Evolutionary conservation across 2,113 vertebrate genomes (phyloP), one percentile per base, ranked within the genome.

Genomic region (Phaetusa simplex): DNA sequence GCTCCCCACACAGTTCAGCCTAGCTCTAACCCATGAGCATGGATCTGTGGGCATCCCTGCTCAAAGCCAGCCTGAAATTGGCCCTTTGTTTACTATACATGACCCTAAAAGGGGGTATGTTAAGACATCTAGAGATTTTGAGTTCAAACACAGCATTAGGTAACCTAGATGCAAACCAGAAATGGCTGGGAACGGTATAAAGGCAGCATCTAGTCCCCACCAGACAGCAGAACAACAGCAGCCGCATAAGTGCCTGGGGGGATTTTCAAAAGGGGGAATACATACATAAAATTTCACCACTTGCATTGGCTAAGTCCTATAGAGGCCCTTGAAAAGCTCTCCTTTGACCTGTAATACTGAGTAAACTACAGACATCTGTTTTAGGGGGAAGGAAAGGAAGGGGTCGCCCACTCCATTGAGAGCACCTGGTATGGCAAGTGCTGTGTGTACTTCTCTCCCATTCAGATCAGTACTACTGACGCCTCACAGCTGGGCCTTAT

Each of bases 401-500:
- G 8, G 42, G 15, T 4, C 2, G 0, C 55, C 12, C 29, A 13
- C 47, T 12, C 59, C 20, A 9, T 0, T 29, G 21, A 53, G 21
- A 55, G 66, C 29, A 32, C 29, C 42, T 71, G 49, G 12, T 16
- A 11, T 26, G 14, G 20, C 47, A 40, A 71, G 70, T 21, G 42
- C 50, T 8, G 3, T 7, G 24, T 22, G 43, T 29, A 3, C 19
- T 58, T 58, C 59, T 69, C 72, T 56, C 58, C 56, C 3, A 0
- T 43, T 69, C 49, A 49, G 26, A 34, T 34, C 55, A 7, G 64
- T 11, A 8, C 24, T 15, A n/a, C 0, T 1, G 29, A 38, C 0
- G 2, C 29, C 38, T 74, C 61, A 58, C n/a, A 73, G 29, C 77
- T 87, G 91, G 77, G 24, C 76, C 64, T 83, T 27, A 12, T 36